Conservation (phyloP, 1,140 invertebrate species). For the Megalopta genalis region DNA sequence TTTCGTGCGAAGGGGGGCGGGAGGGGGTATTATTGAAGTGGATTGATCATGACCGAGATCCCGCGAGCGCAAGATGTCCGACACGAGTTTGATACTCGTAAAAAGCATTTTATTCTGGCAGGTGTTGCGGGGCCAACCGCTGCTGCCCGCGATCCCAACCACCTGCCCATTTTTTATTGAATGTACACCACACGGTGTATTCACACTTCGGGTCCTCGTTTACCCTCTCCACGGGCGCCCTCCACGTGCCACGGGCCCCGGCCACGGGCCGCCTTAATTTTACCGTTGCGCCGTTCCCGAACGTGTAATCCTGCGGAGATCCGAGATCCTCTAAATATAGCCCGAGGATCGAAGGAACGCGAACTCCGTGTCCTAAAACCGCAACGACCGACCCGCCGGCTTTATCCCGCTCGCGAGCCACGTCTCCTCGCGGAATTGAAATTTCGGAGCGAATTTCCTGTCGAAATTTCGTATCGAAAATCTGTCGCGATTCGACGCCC, state of each 20-base stretch:
- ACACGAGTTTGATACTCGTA: constrained; percentile 54
- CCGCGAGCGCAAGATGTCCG: constrained; percentile 21
- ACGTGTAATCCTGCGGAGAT: not conserved
- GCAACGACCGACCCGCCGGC: too few relatives aligned
- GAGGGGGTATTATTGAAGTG: not conserved
- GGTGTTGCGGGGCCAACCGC: constrained; percentile 66
- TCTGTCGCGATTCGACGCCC: too few relatives aligned
- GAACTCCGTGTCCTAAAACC: too few relatives aligned
- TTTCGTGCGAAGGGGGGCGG: not conserved
- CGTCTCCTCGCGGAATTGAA: too few relatives aligned
- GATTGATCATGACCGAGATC: constrained; percentile 25
- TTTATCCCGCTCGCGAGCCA: too few relatives aligned
- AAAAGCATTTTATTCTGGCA: constrained; percentile 61
- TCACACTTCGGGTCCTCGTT: constrained; percentile 54
- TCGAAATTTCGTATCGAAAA: too few relatives aligned
- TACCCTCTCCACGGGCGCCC: not conserved
- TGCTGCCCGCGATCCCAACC: constrained; percentile 49
- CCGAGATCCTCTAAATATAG: not conserved
- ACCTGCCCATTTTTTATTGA: constrained; percentile 69
- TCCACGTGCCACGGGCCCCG: constrained; percentile 35
- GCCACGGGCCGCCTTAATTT: constrained; percentile 8
- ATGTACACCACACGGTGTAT: constrained; percentile 56
- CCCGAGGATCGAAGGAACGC: too few relatives aligned
- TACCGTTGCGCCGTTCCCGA: not conserved
- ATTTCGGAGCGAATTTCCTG: too few relatives aligned